Percentiles rank a stretch among this genome's conserved stretches.
These are phyloP conservation scores for Peucedramus taeniatus DNA, from an alignment of 2,113 vertebrate genomes.

Conservation along the genomic window DNA sequence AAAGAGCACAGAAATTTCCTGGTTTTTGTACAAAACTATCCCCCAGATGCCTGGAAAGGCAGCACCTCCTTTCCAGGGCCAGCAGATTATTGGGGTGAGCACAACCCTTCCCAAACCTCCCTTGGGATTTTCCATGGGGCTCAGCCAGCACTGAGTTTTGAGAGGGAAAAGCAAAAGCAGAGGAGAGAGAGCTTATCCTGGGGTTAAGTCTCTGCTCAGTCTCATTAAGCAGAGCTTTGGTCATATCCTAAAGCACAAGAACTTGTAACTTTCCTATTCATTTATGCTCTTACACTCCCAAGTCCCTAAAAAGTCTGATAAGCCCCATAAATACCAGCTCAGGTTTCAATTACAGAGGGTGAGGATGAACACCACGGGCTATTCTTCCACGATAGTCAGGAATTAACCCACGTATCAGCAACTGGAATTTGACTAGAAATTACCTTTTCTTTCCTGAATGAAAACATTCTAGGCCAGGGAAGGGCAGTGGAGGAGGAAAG, in stretches of 20 bases:
- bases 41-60: not conserved
- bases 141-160: rapidly evolving
- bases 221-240: slow-evolving; percentile 16
- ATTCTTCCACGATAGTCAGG: not conserved
- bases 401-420: slow-evolving; percentile 12
- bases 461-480: not conserved
- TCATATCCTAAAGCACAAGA: not conserved
- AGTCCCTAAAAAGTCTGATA: not conserved
- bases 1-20: too few species aligned
- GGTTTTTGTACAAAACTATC: not conserved
- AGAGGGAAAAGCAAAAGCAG: not conserved
- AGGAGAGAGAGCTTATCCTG: not conserved
- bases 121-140: not conserved
- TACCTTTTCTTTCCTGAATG: not conserved
- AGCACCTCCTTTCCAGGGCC: not conserved
- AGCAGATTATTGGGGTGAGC: not conserved
- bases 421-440: not conserved
- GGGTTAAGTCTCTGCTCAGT: not conserved
- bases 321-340: not conserved
- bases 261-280: not conserved
- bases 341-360: not conserved
- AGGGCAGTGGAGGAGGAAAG: not conserved
- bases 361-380: not conserved
- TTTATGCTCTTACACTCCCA: slow-evolving; percentile 1
- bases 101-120: not conserved